phyloP scores from a whole-genome alignment of 2,888 invertebrate species.

The Abrostola triplasia region DNA sequence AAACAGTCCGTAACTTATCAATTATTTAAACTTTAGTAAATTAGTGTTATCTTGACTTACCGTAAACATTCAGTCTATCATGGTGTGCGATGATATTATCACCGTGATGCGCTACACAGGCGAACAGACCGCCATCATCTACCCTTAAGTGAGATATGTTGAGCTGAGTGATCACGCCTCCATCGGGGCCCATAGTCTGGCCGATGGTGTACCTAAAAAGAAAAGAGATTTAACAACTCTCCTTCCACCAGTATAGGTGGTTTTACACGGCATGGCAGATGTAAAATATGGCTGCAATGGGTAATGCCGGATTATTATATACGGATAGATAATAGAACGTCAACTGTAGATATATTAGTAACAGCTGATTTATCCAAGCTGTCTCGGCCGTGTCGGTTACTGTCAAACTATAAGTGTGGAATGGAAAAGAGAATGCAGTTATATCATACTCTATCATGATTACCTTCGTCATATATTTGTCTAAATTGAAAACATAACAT shows the following conservation, averaged over 20 bases:
- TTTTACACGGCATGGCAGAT: not conserved
- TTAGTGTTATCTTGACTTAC: constrained; percentile 63
- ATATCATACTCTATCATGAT: too few relatives aligned
- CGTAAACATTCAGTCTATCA: constrained; percentile 86
- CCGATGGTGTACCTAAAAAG: constrained; percentile 74
- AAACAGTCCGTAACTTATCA: too few relatives aligned
- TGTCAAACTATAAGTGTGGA: too few relatives aligned
- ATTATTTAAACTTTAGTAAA: not conserved
- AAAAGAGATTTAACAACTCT: not conserved
- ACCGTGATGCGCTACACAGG: constrained; percentile 86
- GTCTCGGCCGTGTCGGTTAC: too few relatives aligned
- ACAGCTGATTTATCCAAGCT: too few relatives aligned
- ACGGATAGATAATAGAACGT: too few relatives aligned
- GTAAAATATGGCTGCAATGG: too few relatives aligned
- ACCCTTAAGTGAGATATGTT: constrained; percentile 88
- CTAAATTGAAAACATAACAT: too few relatives aligned
- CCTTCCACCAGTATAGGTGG: not conserved
- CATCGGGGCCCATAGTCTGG: constrained; percentile 77
- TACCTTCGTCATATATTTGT: too few relatives aligned
- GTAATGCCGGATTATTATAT: too few relatives aligned
- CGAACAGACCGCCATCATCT: constrained; percentile 90
- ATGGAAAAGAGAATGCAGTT: too few relatives aligned
- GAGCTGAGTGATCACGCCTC: constrained; percentile 78
- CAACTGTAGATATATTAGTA: too few relatives aligned
- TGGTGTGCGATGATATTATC: constrained; percentile 72